Evolutionary conservation across 2,797 vertebrate species (phyloP).

Genomic region (Channa striata): DNA sequence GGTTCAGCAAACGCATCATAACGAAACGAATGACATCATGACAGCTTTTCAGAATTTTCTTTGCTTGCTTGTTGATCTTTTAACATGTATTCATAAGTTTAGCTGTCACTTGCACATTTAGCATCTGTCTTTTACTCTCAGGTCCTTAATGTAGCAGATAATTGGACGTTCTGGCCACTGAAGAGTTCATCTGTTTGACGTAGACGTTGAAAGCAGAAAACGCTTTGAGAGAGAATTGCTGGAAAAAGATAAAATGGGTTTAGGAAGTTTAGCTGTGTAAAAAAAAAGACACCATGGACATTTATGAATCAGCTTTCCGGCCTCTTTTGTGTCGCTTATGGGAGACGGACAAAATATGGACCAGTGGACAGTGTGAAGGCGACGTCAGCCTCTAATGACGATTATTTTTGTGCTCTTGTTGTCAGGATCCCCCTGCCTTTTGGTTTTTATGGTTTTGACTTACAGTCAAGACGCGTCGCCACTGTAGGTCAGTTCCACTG

Average conservation of each 20-base stretch:
- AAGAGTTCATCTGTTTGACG: not conserved
- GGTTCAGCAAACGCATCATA: not conserved
- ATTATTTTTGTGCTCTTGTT: too few species aligned
- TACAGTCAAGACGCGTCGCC: too few species aligned
- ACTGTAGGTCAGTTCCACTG: too few species aligned
- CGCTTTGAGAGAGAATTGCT: too few species aligned
- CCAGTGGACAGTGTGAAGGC: too few species aligned
- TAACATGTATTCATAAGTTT: not conserved
- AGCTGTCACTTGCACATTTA: not conserved
- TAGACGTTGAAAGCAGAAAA: too few species aligned
- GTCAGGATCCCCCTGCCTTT: too few species aligned
- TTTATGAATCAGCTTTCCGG: not conserved
- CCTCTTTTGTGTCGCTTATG: not conserved
- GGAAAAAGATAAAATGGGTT: not conserved
- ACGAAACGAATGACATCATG: not conserved
- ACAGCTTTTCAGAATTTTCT: not conserved
- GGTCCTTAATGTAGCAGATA: not conserved
- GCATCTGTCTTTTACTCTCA: not conserved
- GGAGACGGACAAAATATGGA: not conserved
- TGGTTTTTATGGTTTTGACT: too few species aligned
- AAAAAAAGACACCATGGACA: too few species aligned
- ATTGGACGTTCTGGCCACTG: not conserved
- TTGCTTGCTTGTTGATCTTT: not conserved
- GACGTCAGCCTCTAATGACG: too few species aligned
- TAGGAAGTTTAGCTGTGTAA: too few species aligned